Percentiles rank a stretch among this genome's conserved stretches.
These are phyloP conservation scores for Sinosuthora webbiana DNA, from an alignment of 2,113 vertebrate genomes.

Conservation along the genomic window DNA sequence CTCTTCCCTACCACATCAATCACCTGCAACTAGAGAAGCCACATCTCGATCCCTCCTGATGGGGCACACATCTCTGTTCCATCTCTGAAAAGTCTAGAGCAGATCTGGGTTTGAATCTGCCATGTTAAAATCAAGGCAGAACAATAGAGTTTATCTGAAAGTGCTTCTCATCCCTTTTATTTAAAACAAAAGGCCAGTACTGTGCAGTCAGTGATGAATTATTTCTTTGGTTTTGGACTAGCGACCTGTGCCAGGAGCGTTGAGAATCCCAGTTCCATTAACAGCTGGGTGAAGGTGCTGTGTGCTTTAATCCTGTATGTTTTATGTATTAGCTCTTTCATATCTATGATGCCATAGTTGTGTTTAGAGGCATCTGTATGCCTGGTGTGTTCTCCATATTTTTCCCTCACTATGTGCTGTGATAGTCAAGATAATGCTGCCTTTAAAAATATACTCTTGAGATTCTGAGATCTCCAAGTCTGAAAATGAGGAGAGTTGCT, in stretches of 20 bases:
- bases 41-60: background rate
- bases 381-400: background rate
- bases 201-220: background rate
- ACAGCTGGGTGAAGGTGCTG: background rate
- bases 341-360: background rate
- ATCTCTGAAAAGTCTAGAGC: background rate
- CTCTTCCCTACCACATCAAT: background rate
- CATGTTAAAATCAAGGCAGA: background rate
- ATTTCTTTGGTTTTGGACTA: conserved; percentile 9
- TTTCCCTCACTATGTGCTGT: background rate
- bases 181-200: background rate
- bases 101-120: background rate
- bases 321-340: conserved; percentile 18
- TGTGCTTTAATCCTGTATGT: background rate
- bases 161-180: background rate
- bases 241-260: background rate
- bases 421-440: background rate
- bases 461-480: background rate
- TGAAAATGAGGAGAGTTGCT: background rate
- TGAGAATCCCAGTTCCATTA: background rate
- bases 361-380: background rate
- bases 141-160: background rate
- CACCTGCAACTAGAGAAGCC: accelerated
- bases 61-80: background rate
- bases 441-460: background rate